A percentile compares a stretch with the other conserved stretches of the same genome.
These are phyloP conservation scores for Scaptodrosophila latifasciaeformis DNA, from an alignment of 2,888 invertebrate species.

Conservation along the genomic window DNA sequence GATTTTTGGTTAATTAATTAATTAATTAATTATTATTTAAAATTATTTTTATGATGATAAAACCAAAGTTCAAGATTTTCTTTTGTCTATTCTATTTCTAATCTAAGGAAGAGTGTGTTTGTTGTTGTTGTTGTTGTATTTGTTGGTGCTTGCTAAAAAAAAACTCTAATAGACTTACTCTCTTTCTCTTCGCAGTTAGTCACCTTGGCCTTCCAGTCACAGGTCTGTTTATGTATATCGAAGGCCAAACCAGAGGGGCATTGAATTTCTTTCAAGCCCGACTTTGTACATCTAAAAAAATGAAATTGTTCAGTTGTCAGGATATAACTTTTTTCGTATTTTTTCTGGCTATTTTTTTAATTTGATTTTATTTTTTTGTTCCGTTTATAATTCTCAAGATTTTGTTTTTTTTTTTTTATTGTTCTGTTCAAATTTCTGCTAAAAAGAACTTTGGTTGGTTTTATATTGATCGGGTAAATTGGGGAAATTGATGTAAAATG, in stretches of 20 bases:
- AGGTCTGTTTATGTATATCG: constrained; percentile 98
- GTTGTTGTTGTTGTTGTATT: constrained; percentile 42
- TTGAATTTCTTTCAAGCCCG: constrained; percentile 96
- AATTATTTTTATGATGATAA: constrained; percentile 21
- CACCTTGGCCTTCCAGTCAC: constrained; percentile 99
- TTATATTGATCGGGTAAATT: constrained; percentile 18
- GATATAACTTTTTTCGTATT: constrained; percentile 1
- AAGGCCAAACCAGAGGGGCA: constrained; percentile 97
- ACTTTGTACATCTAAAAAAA: constrained; percentile 85
- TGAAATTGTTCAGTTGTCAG: constrained; percentile 34
- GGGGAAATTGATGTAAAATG: constrained; percentile 46
- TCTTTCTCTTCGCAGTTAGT: constrained; percentile 96
- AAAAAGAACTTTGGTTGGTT: constrained; percentile 54
- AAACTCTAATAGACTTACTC: constrained; percentile 94
- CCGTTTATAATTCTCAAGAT: constrained; percentile 11
- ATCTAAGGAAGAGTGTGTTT: constrained; percentile 13
- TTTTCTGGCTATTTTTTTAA: constrained; percentile 1
- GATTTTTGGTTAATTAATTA: no score
- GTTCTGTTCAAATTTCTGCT: no score
- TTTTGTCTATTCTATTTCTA: background rate
- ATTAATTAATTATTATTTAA: no score
- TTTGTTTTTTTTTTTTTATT: constrained; percentile 27
- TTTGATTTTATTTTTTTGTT: constrained; percentile 27
- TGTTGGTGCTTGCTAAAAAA: constrained; percentile 38
- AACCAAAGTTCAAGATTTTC: constrained; percentile 47